Evolutionary conservation across 2,888 invertebrate genomes (phyloP).

Genomic region (Blomia tropicalis): DNA sequence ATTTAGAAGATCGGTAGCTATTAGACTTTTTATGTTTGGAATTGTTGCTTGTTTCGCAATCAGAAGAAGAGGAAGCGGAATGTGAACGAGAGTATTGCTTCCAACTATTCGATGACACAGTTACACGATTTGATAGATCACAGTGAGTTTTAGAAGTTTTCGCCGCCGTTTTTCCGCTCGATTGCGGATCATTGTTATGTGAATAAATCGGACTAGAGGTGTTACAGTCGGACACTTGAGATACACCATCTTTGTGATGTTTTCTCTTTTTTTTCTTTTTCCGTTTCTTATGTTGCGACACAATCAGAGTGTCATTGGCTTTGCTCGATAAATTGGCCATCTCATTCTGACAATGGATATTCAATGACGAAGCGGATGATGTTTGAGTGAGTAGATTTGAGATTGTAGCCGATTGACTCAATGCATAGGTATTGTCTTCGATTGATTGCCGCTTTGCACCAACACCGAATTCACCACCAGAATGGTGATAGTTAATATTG

Average conservation of each 20-base stretch:
- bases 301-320: not conserved
- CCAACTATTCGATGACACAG: not conserved
- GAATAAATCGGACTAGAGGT: not conserved
- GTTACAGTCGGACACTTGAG: not conserved
- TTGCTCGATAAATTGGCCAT: not conserved
- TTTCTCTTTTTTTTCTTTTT: not conserved
- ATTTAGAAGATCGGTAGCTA: not conserved
- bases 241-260: not conserved
- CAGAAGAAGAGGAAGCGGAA: not conserved
- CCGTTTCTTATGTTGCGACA: not conserved
- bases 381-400: not conserved
- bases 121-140: not conserved
- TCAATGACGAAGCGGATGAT: constrained; percentile 10
- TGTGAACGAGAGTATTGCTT: not conserved
- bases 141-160: not conserved
- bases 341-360: constrained; percentile 9
- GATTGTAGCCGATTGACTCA: not conserved
- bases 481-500: constrained; percentile 1
- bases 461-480: not conserved
- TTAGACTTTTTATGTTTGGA: not conserved
- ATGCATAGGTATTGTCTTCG: not conserved
- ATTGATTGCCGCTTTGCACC: not conserved
- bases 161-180: not conserved
- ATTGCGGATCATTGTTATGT: not conserved
- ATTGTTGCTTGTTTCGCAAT: not conserved